Evolutionary conservation across 1,140 invertebrate genomes (phyloP).

Genomic region (Aphis gossypii): DNA sequence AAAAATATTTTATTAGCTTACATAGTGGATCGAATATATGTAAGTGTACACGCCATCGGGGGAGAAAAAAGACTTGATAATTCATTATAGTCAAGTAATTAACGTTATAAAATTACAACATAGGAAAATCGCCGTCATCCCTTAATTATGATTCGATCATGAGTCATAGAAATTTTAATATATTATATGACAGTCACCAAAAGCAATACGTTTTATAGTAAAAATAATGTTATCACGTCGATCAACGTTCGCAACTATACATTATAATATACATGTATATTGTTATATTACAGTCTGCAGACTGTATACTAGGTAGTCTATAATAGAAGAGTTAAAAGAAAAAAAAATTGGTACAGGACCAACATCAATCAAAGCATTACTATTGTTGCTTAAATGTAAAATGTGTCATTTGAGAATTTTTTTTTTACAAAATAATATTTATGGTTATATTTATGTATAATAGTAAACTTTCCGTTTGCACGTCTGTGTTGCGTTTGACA

Average conservation of each 20-base stretch:
- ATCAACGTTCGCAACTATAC: neutral
- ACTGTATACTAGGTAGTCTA: neutral
- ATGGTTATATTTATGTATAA: neutral
- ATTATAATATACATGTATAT: no score
- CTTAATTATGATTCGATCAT: neutral
- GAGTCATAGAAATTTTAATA: neutral
- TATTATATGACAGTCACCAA: neutral
- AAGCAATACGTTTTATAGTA: neutral
- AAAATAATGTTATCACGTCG: neutral
- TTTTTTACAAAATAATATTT: neutral
- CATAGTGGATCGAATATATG: neutral
- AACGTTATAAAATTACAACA: neutral
- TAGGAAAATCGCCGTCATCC: neutral
- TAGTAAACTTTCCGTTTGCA: neutral
- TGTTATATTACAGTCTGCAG: no score
- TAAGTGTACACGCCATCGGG: neutral
- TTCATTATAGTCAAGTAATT: neutral
- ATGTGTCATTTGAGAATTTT: neutral
- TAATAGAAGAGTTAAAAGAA: neutral
- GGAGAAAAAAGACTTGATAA: neutral
- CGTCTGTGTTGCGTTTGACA: neutral
- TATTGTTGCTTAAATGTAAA: neutral
- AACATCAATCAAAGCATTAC: neutral
- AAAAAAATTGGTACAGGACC: neutral
- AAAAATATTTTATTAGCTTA: slow-evolving; percentile 27